Base-by-base conservation (phyloP, 2,113 vertebrate genomes). In the Protobothrops flavoviridis region DNA sequence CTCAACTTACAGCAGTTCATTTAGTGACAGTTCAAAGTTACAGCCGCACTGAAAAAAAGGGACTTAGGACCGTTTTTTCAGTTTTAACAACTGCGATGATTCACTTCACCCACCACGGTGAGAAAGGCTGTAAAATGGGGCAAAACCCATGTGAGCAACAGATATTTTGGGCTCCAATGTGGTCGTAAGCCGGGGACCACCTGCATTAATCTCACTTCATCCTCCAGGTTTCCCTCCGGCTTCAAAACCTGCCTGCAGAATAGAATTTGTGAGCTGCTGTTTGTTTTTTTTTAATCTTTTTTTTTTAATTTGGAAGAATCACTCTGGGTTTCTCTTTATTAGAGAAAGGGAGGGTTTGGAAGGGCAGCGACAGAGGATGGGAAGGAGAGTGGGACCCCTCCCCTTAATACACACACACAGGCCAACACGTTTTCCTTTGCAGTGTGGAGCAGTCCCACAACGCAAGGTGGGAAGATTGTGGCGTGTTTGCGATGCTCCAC, bases 221-320 rank as follows among this genome's bases (percentile, higher is more conserved):
- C 81, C 8, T 4, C 81, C 13, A 0, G 0, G 33, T 5, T 3
- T 59, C 3, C 2, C 13, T 45, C 43, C 59, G 5, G 1, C 52
- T 61, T 85, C n/a, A 29, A 33, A 45, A 12, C 17, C 2, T 56
- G 7, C 1, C 29, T 1, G 57, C 52, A 3, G 87, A 0, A 1
- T 1, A 1, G 10, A 2, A 55, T 3, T 0, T 0, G 55, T 29
- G 23, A 2, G 61, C 88, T 21, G 45, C 87, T 2, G 89, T 0
- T 45, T 85, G 1, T 39, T 33, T 33, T 33, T 45, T 33, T 24
- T 93, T 52, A 0, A 3, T 13, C 52, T 57, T 57, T 8, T 29
- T 21, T 17, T 48, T 52, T 3, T 23, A 0, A 3, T 15, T n/a
- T 4, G 43, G 87, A 61, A 55, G 48, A 88, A 20, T 55, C 20